Evolutionary conservation across 2,113 vertebrate genomes (phyloP).

Genomic region (Aptenodytes forsteri): DNA sequence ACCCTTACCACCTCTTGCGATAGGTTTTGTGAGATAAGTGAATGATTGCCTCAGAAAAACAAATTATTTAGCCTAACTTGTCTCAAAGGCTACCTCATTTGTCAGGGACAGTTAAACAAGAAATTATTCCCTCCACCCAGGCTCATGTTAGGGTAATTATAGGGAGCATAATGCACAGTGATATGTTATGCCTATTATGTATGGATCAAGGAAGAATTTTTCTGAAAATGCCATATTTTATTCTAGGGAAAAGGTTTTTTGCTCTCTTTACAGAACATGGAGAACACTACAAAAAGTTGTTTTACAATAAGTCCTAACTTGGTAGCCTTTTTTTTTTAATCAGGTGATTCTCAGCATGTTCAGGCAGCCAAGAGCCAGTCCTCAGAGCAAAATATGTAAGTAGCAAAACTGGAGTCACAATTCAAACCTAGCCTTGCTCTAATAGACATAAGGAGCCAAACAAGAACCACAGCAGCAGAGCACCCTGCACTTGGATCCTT

Average conservation of each 20-base stretch:
- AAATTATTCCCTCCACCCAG: neutral
- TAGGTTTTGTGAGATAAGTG: neutral
- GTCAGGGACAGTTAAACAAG: neutral
- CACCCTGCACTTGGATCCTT: neutral
- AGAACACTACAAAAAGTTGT: neutral
- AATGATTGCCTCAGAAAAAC: neutral
- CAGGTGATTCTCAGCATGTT: neutral
- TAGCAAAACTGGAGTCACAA: neutral
- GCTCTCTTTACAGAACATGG: neutral
- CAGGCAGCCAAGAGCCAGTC: neutral
- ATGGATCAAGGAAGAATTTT: neutral
- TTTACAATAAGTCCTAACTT: neutral
- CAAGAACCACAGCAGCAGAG: neutral
- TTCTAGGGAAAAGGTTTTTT: neutral
- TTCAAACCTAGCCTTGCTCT: neutral
- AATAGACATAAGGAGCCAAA: neutral
- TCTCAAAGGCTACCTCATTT: neutral
- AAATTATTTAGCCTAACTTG: neutral
- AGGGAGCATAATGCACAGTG: neutral
- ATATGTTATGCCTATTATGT: neutral
- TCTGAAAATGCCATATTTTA: neutral
- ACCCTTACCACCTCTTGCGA: neutral
- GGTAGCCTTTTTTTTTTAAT: neutral
- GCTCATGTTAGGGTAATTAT: neutral
- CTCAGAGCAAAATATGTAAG: neutral